Evolutionary conservation across 2,888 invertebrate species (phyloP), one percentile per base, ranked within the genome.

Genomic region (Patella caerulea): DNA sequence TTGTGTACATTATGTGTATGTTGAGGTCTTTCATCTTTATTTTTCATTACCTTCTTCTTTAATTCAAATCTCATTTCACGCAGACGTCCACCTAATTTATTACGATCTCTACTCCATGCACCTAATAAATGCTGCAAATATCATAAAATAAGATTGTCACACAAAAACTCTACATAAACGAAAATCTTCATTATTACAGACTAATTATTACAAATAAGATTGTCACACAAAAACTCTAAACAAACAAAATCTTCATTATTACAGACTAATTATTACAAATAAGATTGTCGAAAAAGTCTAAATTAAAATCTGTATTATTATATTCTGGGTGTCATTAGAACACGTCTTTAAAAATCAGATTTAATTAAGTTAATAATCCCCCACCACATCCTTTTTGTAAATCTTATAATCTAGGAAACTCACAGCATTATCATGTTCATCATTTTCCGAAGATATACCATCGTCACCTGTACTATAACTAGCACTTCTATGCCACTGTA

Each of bases 391-490:
- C 29, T 55, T 54, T 73, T 73, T 73, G 55, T 9, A 45, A 45
- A 45, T 45, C 45, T 45, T 45, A 45, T 45, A 45, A 45, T 45
- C 9, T 45, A n/a, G 12, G 5, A 70, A 4, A 73, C 74, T 78
- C 74, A 82, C 83, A 4, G 80, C 77, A 76, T 85, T 85, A 76
- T 86, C 86, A 14, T 83, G 82, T 71, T 87, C 87, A 75, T 84
- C 83, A 76, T 83, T 83, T 55, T 87, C 87, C 12, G 86, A 86
- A 2, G 86, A 87, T 78, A 86, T 84, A 11, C 84, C 84, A 78
- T 87, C 87, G 73, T 87, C 87, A 29, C 86, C 86, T 55, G 86
- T 84, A 75, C 87, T 85, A 71, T 83, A 82, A 77, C 86, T 87
- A 34, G 82, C 84, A 73, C 84, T 86, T 72, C 86, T 83, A 79